Conservation (phyloP, 2,888 invertebrate species). For the Prenolepis imparis region DNA sequence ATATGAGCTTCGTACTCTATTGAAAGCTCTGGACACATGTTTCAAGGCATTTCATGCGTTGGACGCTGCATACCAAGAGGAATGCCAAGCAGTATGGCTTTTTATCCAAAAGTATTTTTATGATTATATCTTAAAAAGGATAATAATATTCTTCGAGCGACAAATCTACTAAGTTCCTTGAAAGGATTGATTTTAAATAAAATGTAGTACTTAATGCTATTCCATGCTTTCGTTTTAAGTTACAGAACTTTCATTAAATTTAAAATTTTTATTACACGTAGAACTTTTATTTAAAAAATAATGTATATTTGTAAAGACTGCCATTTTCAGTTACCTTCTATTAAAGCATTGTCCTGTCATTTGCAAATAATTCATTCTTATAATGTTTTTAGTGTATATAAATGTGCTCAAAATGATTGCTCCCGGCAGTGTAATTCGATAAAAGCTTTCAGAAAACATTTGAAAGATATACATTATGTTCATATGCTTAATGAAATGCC, state of each 20-base stretch:
- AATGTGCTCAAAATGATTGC: slow-evolving; percentile 6
- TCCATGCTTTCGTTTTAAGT: not conserved
- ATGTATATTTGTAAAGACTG: slow-evolving; percentile 14
- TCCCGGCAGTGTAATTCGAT: slow-evolving; percentile 16
- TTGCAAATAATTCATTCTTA: slow-evolving; percentile 22
- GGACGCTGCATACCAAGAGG: not conserved
- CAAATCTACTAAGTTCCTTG: slow-evolving; percentile 1
- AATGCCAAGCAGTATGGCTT: slow-evolving; percentile 5
- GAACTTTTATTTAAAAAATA: not conserved
- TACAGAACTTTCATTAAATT: not conserved
- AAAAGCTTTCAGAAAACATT: slow-evolving; percentile 22
- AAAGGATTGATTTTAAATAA: not conserved
- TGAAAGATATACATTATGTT: slow-evolving; percentile 19
- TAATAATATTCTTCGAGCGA: slow-evolving; percentile 8
- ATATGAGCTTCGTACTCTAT: not conserved
- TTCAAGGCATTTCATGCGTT: slow-evolving; percentile 22
- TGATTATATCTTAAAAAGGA: slow-evolving; percentile 10
- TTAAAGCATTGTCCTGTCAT: slow-evolving; percentile 8
- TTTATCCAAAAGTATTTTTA: slow-evolving; percentile 31
- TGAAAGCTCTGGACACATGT: slow-evolving; percentile 19
- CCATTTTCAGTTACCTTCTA: slow-evolving; percentile 1
- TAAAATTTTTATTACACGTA: no score
- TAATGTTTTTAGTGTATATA: no score
- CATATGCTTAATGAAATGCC: not conserved
- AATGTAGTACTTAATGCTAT: not conserved